Evolutionary conservation across 23 tunicate genomes (phyloP).

Genomic region (Halocynthia roretzi): DNA sequence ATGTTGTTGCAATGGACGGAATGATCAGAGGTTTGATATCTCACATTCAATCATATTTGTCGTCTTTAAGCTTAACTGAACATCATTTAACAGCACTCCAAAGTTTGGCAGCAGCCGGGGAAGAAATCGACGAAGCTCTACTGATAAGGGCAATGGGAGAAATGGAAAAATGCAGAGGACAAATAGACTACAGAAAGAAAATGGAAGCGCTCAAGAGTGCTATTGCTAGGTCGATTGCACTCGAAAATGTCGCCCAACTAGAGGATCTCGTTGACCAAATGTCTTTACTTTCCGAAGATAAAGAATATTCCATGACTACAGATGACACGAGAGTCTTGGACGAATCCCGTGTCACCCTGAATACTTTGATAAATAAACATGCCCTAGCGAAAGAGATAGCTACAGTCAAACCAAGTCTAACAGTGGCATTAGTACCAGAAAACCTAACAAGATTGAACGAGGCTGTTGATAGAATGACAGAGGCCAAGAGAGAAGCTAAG

Average conservation of each 20-base stretch:
- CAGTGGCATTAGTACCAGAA: conserved; percentile 41
- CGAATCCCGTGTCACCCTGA: conserved; percentile 48
- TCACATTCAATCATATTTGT: neutral
- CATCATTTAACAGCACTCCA: conserved; percentile 38
- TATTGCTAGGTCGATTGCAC: conserved; percentile 28
- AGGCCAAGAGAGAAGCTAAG: conserved; percentile 36
- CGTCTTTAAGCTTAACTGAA: neutral
- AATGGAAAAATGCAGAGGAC: conserved; percentile 43
- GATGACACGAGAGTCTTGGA: conserved; percentile 64
- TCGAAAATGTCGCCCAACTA: conserved; percentile 55
- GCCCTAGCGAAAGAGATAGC: conserved; percentile 47
- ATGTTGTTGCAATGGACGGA: conserved; percentile 45
- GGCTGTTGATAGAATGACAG: conserved; percentile 49
- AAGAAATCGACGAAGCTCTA: conserved; percentile 63
- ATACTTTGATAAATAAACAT: conserved; percentile 42
- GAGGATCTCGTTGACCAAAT: conserved; percentile 72
- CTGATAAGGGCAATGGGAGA: conserved; percentile 51
- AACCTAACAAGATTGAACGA: conserved; percentile 15
- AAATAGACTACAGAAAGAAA: conserved; percentile 48
- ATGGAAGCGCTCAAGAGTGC: conserved; percentile 81
- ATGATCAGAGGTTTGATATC: conserved; percentile 57
- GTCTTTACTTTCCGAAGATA: conserved; percentile 41
- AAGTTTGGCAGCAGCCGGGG: conserved; percentile 61
- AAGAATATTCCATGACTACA: conserved; percentile 51
- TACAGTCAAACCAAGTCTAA: conserved; percentile 25